These are phyloP conservation scores for Eristalis tenax DNA, from an alignment of 2,888 invertebrate species.

Conservation along the genomic window DNA sequence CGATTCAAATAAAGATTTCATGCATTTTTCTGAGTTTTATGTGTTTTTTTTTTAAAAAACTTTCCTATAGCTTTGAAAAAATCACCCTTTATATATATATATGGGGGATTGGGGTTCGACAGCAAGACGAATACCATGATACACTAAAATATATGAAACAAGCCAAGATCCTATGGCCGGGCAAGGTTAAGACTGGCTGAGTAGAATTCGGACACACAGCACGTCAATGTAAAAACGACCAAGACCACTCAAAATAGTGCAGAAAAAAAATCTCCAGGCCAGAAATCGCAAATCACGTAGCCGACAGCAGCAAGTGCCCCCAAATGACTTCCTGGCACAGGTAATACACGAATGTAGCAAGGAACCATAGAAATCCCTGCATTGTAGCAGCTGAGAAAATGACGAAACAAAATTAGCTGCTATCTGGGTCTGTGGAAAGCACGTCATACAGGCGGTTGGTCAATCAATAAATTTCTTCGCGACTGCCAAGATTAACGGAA, in stretches of 20 bases:
- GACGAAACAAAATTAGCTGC: neutral
- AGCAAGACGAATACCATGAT: no score
- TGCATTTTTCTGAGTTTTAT: no score
- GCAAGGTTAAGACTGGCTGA: neutral
- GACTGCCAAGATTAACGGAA: neutral
- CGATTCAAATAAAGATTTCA: no score
- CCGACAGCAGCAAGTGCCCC: no score
- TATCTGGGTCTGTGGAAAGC: neutral
- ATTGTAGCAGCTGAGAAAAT: neutral
- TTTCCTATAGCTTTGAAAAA: no score
- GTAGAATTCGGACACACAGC: neutral
- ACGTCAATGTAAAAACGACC: neutral
- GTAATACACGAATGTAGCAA: no score
- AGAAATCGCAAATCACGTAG: no score
- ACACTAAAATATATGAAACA: no score
- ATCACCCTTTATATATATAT: no score
- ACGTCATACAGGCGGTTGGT: neutral
- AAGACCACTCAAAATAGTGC: neutral
- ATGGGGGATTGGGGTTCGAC: no score
- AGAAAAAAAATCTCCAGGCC: neutral
- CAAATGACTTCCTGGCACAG: no score
- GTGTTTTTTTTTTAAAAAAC: no score
- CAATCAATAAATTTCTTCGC: neutral
- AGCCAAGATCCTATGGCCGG: neutral
- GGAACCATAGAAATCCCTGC: neutral